phyloP scores from a whole-genome alignment of 2,113 vertebrate species.

The Vireo altiloquus region DNA sequence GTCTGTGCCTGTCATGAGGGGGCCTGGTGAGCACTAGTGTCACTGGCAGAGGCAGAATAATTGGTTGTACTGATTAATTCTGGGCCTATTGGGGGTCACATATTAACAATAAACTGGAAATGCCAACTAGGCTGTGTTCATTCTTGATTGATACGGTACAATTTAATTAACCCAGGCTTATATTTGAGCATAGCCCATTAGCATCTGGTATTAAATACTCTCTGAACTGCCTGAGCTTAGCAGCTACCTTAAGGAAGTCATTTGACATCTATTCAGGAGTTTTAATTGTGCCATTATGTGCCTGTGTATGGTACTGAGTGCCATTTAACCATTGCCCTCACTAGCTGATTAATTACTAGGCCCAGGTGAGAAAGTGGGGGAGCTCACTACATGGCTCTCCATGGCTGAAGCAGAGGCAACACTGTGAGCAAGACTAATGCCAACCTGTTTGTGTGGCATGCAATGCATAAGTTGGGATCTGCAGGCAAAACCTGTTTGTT shows the following conservation, averaged over 20 bases:
- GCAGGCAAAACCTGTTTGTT: slow-evolving; percentile 22
- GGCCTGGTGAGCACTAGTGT: not conserved
- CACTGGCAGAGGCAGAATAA: not conserved
- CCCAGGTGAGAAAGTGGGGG: not conserved
- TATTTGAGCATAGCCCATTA: not conserved
- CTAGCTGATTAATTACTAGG: not conserved
- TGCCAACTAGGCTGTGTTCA: not conserved
- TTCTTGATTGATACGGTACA: not conserved
- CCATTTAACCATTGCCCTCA: slow-evolving; percentile 18
- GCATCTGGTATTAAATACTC: not conserved
- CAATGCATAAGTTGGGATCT: not conserved
- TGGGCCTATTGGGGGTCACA: not conserved
- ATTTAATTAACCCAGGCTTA: slow-evolving; percentile 22
- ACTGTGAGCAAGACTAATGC: fast-evolving
- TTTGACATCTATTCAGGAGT: slow-evolving; percentile 2
- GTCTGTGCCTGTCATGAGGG: not conserved
- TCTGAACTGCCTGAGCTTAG: not conserved
- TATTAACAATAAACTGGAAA: not conserved
- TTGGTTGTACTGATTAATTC: not conserved
- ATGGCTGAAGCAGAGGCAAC: not conserved
- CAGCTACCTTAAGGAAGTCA: slow-evolving; percentile 19
- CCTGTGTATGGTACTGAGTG: not conserved
- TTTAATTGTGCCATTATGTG: slow-evolving; percentile 31
- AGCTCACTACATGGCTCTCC: not conserved
- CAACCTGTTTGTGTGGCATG: not conserved